Base-by-base conservation (phyloP, 37 sponge, comb jelly and placozoan species). In the Cladorhizidae sp. region DNA sequence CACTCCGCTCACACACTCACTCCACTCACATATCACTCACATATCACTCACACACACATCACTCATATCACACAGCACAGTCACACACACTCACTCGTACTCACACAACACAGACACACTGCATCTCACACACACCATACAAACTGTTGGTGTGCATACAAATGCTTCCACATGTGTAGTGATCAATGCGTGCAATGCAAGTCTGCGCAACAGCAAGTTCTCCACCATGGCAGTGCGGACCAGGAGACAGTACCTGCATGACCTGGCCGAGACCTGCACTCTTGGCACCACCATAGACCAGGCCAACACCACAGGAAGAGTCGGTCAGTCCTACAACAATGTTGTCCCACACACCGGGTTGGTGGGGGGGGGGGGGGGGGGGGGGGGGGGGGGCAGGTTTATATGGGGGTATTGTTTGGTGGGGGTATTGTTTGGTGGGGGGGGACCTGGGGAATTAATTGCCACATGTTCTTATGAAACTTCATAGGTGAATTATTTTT, bases 171-270 rank as follows among this genome's bases (percentile, higher is more conserved):
- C n/a, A 70, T 69, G 22, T 75, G 25, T 73, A 96, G 96, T 88
- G 65, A 83, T 97, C 71, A 97, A 97, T 85, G 92, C 91, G 15
- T 91, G 95, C 80, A 97, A 94, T 80, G 97, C 97, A 35, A 90
- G 89, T 77, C 85, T 85, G 37, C 83, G 81, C 20, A 92, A 81
- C 64, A 74, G 85, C 22, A 93, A 94, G 81, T 94, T 97, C 41
- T 73, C 82, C 31, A 51, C 49, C 11, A 94, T 97, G 95, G 92
- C 97, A 7, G 72, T 42, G 20, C 58, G 97, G n/a, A 97, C 97
- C 0, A 72, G 97, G 32, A 74, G 52, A 50, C 88, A 92, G 67
- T 93, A 93, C 56, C 90, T 97, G 41, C 40, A 36, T 29, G 94
- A 95, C 65, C 77, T 95, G 71, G 82, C 78, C 7, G 83, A 80